These are phyloP conservation scores for Porites evermanni DNA, from an alignment of 92 coral and sea anemone species.

Conservation along the genomic window DNA sequence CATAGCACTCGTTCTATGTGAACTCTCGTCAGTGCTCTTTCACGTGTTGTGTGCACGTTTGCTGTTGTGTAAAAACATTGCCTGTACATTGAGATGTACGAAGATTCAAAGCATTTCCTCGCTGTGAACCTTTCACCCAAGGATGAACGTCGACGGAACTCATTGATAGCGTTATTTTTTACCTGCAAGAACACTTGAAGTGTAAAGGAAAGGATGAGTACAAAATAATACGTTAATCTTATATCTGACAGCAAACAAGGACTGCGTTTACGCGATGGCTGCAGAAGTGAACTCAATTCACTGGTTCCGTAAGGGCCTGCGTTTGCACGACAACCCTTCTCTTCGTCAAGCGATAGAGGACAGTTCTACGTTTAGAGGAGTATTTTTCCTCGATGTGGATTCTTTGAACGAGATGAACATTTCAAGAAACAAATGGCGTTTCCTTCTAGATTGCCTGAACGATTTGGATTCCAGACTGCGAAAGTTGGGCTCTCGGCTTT, in stretches of 20 bases:
- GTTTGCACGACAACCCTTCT: slow-evolving; percentile 92
- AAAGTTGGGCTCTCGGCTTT: slow-evolving; percentile 71
- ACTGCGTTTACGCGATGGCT: not conserved
- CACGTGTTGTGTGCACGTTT: not conserved
- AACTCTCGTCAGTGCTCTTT: not conserved
- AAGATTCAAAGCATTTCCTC: too few species aligned
- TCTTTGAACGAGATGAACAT: slow-evolving; percentile 62
- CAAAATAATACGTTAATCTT: too few species aligned
- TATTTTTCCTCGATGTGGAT: slow-evolving; percentile 83
- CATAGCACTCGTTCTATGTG: not conserved
- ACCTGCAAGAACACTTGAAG: too few species aligned
- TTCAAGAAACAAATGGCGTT: slow-evolving; percentile 86
- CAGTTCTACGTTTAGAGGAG: slow-evolving; percentile 87
- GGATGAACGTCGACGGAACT: not conserved
- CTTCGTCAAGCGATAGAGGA: slow-evolving; percentile 75
- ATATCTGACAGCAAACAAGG: too few species aligned
- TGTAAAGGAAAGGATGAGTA: too few species aligned
- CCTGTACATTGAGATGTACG: too few species aligned
- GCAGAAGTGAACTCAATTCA: slow-evolving; percentile 73
- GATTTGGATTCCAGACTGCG: slow-evolving; percentile 74
- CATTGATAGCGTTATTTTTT: not conserved
- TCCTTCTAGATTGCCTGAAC: slow-evolving; percentile 77
- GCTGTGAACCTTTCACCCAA: too few species aligned
- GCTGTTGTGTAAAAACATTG: not conserved
- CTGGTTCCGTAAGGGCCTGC: slow-evolving; percentile 93